These are phyloP conservation scores for Drosophila demipolita DNA, from an alignment of 2,888 invertebrate species.

Conservation along the genomic window DNA sequence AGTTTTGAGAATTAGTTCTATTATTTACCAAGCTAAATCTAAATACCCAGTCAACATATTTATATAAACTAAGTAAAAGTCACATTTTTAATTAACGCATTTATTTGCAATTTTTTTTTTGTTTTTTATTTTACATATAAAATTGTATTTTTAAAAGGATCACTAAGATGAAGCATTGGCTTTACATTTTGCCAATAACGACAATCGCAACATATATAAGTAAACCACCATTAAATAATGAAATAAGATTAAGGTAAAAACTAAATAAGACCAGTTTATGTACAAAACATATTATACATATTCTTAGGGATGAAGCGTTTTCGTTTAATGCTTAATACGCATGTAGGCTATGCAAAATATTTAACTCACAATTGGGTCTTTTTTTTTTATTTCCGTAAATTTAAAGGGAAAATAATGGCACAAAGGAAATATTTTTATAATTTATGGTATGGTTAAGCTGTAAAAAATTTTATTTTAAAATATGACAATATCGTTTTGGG, in stretches of 20 bases:
- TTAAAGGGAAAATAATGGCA: conserved; percentile 37
- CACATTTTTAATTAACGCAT: conserved; percentile 27
- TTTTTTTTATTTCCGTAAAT: conserved; percentile 15
- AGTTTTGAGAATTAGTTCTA: not conserved
- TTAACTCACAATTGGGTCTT: conserved; percentile 35
- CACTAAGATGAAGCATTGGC: conserved; percentile 26
- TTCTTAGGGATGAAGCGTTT: conserved; percentile 59
- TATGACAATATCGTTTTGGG: conserved; percentile 11
- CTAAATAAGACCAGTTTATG: conserved; percentile 56
- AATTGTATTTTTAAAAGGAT: conserved; percentile 35
- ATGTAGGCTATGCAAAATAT: conserved; percentile 34
- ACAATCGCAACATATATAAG: conserved; percentile 31
- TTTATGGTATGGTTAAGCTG: conserved; percentile 5
- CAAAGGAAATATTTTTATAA: conserved; percentile 21
- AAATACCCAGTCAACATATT: not conserved
- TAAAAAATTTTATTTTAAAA: conserved; percentile 15
- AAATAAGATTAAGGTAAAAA: conserved; percentile 49
- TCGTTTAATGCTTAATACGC: conserved; percentile 34
- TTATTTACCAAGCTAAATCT: not conserved
- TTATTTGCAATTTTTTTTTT: conserved; percentile 34
- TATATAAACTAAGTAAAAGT: not conserved
- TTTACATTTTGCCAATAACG: conserved; percentile 14
- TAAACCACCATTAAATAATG: conserved; percentile 49
- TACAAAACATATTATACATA: conserved; percentile 46
- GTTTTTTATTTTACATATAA: conserved; percentile 36